Conservation (phyloP, 2,113 vertebrate genomes). For the Anhinga rufa region DNA sequence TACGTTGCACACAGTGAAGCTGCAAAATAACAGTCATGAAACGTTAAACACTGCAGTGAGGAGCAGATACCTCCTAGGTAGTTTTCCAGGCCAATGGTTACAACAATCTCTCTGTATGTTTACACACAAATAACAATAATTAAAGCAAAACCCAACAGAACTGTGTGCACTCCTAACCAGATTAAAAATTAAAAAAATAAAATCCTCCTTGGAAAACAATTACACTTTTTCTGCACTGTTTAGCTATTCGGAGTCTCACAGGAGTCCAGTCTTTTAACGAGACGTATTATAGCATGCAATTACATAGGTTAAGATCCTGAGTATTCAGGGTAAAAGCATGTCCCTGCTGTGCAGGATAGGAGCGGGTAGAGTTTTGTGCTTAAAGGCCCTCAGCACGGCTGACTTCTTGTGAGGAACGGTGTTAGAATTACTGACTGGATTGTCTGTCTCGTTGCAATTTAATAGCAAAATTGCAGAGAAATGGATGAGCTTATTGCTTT, state of each 20-base stretch:
- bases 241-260: not conserved
- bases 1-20: not conserved
- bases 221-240: not conserved
- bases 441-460: not conserved
- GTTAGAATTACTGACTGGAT: not conserved
- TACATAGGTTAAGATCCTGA: not conserved
- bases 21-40: not conserved
- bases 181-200: not conserved
- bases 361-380: not conserved
- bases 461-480: not conserved
- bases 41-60: not conserved
- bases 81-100: constrained; percentile 34
- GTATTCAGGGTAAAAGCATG: not conserved
- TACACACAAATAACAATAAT: constrained; percentile 3
- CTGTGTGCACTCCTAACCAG: not conserved
- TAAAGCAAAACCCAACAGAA: not conserved
- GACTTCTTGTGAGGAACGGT: not conserved
- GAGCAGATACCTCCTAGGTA: not conserved
- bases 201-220: not conserved
- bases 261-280: not conserved
- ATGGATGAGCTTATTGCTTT: not conserved
- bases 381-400: not conserved
- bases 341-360: not conserved
- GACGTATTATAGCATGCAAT: not conserved
- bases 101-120: not conserved